Base-by-base conservation (phyloP, 2,113 vertebrate species). In the Trochalopteron elliotii region DNA sequence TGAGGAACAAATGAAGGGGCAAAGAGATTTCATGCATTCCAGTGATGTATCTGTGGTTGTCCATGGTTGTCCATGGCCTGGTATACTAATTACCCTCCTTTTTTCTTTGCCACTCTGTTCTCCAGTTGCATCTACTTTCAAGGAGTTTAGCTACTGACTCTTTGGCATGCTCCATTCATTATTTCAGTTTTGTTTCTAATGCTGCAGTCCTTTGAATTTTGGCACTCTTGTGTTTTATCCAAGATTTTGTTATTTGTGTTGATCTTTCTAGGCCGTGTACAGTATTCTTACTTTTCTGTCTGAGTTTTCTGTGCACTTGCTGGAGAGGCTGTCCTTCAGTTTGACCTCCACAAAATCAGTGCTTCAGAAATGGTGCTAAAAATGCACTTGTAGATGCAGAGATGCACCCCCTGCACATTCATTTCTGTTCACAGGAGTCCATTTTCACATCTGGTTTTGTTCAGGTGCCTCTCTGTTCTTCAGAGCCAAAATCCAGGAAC, bases 21-120 rank as follows among this genome's bases (percentile, higher is more conserved):
- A 95, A 93, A 86, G 85, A 87, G 83, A 96, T 96, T 93, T 96
- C 92, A 93, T 90, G 94, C 94, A 95, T 97, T 94, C 95, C 94
- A 92, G 59, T 74, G 90, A 49, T 77, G 79, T 71, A 83, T 94
- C 93, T 94, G 27, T 80, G 87, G 95, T 94, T 95, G 94, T 96
- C 95, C 85, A 0, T 94, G 91, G 94, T 60, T 86, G 75, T 90
- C 44, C 77, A 40, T 96, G 93, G 89, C 78, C 86, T 5, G 1
- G 94, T 83, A 87, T 95, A 91, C 95, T 96, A 95, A 95, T 97
- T 96, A 87, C 83, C 60, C 76, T 91, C n/a, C 49, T 79, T 95
- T 92, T 87, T 87, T 94, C 83, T 95, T 92, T 96, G 87, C 80
- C 22, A 11, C 57, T 95, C 80, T 95, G 77, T 95, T 97, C 83